phyloP scores from a whole-genome alignment of 2,888 invertebrate species.

The Pinctada fucata region DNA sequence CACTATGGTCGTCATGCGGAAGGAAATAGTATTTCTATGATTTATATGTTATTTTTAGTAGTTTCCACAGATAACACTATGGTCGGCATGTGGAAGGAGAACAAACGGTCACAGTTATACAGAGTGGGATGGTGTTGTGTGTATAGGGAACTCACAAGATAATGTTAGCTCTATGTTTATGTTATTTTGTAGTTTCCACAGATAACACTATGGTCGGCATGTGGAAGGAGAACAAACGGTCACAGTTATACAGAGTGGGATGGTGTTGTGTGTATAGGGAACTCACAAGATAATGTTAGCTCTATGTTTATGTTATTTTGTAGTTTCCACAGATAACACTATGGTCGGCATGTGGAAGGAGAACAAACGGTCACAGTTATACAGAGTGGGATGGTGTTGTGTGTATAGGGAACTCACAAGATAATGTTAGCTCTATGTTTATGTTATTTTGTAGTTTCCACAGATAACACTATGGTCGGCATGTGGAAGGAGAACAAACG shows the following conservation, averaged over 20 bases:
- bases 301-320: background rate
- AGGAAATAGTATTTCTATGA: too few species aligned
- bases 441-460: conserved; percentile 54
- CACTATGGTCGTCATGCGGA: conserved; percentile 57
- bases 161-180: too few species aligned
- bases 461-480: conserved; percentile 70
- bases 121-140: conserved; percentile 69
- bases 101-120: conserved; percentile 62
- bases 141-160: conserved; percentile 48
- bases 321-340: conserved; percentile 68
- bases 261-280: conserved; percentile 68
- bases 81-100: conserved; percentile 69
- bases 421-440: too few species aligned
- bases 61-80: conserved; percentile 67
- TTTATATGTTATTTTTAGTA: conserved; percentile 36
- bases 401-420: conserved; percentile 53
- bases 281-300: conserved; percentile 45
- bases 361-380: conserved; percentile 61
- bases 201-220: conserved; percentile 69
- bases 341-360: conserved; percentile 70
- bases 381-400: conserved; percentile 68
- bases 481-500: conserved; percentile 66
- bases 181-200: conserved; percentile 59
- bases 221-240: conserved; percentile 66
- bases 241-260: conserved; percentile 63